Evolutionary conservation across 1,140 invertebrate species (phyloP).

Genomic region (Holotrichia oblita): DNA sequence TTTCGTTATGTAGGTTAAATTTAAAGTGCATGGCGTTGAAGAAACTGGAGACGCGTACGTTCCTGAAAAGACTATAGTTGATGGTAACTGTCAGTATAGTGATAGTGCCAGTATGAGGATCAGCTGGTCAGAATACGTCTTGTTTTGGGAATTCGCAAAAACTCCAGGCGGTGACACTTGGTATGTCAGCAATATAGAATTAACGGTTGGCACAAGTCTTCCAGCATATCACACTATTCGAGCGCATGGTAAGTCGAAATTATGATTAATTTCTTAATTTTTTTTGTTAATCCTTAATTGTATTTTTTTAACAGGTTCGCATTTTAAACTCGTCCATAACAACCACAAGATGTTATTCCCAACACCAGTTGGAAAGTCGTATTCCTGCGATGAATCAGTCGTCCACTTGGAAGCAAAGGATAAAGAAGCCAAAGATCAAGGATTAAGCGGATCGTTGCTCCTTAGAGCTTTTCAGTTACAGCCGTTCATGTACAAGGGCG

Average conservation of each 20-base stretch:
- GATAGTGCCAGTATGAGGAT: slow-evolving; percentile 74
- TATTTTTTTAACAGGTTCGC: slow-evolving; percentile 60
- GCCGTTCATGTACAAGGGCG: slow-evolving; percentile 73
- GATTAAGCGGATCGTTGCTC: slow-evolving; percentile 53
- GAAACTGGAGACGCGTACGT: slow-evolving; percentile 57
- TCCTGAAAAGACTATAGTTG: slow-evolving; percentile 54
- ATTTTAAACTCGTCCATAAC: slow-evolving; percentile 66
- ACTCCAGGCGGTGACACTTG: slow-evolving; percentile 85
- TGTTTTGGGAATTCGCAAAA: slow-evolving; percentile 78
- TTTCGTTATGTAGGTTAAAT: slow-evolving; percentile 53
- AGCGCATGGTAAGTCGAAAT: slow-evolving; percentile 39
- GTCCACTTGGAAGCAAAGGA: slow-evolving; percentile 63
- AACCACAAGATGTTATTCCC: slow-evolving; percentile 72
- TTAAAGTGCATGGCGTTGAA: slow-evolving; percentile 55
- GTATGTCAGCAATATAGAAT: slow-evolving; percentile 79
- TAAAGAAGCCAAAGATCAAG: slow-evolving; percentile 59
- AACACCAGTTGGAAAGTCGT: slow-evolving; percentile 87
- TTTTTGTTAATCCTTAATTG: too few species aligned
- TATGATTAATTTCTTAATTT: not conserved
- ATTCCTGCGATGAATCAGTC: slow-evolving; percentile 76
- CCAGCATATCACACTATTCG: slow-evolving; percentile 49
- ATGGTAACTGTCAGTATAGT: slow-evolving; percentile 71
- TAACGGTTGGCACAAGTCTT: slow-evolving; percentile 67
- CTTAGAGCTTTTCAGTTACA: slow-evolving; percentile 60
- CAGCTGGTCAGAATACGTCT: slow-evolving; percentile 74